Evolutionary conservation across 2,888 invertebrate species (phyloP).

Genomic region (Ormyrus thymus): DNA sequence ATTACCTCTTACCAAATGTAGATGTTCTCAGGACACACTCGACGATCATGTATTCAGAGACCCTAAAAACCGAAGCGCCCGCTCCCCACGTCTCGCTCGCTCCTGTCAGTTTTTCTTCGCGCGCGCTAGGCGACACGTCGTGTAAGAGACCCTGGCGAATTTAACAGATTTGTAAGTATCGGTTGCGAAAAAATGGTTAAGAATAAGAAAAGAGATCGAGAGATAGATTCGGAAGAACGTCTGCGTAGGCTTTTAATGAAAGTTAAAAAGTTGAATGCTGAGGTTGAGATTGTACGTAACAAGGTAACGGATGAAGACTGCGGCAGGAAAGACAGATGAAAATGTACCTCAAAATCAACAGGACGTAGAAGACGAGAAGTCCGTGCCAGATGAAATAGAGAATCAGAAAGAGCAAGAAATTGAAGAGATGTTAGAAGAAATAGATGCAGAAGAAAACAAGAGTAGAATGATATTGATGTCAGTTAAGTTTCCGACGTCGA

Average conservation of each 20-base stretch:
- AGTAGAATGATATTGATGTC: no score
- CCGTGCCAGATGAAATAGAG: no score
- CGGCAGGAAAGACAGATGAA: no score
- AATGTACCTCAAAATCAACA: not conserved
- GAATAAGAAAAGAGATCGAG: no score
- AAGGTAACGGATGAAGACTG: not conserved
- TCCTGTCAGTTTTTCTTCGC: conserved; percentile 1
- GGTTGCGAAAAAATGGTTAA: not conserved
- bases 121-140: conserved; percentile 9
- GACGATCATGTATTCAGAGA: no score
- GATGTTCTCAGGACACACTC: not conserved
- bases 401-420: no score
- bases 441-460: no score
- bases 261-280: not conserved
- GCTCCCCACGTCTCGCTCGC: not conserved
- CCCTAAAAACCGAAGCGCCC: no score
- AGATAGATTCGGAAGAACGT: not conserved
- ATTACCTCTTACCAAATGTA: no score
- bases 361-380: not conserved
- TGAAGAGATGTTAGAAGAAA: no score
- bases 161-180: not conserved
- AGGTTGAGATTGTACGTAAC: not conserved
- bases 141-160: not conserved
- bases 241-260: not conserved
- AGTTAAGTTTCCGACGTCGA: no score